phyloP scores from a whole-genome alignment of 2,113 vertebrate species.

The Cheilinus undulatus region DNA sequence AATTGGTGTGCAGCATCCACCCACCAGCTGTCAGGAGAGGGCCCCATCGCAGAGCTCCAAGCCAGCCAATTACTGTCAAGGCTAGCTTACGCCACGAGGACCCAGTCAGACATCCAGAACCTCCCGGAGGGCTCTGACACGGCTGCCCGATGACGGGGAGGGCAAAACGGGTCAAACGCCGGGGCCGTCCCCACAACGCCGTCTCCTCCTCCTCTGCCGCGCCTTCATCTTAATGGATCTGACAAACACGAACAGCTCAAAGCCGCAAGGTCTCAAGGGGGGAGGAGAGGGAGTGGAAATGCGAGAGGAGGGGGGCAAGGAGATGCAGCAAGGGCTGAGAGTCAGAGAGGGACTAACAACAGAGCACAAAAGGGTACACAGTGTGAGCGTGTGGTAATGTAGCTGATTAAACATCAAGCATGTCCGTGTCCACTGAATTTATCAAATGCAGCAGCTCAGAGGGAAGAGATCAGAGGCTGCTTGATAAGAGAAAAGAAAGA shows the following conservation, averaged over 20 bases:
- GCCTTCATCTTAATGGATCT: conserved; percentile 53
- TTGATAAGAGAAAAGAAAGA: neutral
- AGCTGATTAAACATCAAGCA: conserved; percentile 54
- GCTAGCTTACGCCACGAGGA: conserved; percentile 47
- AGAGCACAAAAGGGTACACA: conserved; percentile 1
- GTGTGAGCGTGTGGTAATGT: conserved; percentile 56
- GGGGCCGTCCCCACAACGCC: neutral
- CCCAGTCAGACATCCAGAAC: conserved; percentile 54
- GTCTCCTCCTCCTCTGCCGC: neutral
- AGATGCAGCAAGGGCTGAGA: conserved; percentile 1
- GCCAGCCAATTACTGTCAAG: conserved; percentile 73
- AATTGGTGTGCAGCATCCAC: conserved; percentile 71
- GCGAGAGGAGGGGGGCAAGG: conserved; percentile 18
- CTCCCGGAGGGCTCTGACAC: conserved; percentile 51
- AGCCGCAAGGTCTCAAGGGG: conserved; percentile 23
- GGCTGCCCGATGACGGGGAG: conserved; percentile 45
- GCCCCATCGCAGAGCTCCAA: conserved; percentile 50
- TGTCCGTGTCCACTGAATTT: conserved; percentile 14
- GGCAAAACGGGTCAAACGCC: conserved; percentile 65
- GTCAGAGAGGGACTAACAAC: conserved; percentile 10
- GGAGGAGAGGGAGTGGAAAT: neutral
- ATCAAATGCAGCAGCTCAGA: conserved; percentile 24
- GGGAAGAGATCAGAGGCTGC: conserved; percentile 1
- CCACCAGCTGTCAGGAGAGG: conserved; percentile 72
- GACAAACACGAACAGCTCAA: conserved; percentile 62